phyloP scores from a whole-genome alignment of 1,140 invertebrate species.

The Hormaphis cornu region DNA sequence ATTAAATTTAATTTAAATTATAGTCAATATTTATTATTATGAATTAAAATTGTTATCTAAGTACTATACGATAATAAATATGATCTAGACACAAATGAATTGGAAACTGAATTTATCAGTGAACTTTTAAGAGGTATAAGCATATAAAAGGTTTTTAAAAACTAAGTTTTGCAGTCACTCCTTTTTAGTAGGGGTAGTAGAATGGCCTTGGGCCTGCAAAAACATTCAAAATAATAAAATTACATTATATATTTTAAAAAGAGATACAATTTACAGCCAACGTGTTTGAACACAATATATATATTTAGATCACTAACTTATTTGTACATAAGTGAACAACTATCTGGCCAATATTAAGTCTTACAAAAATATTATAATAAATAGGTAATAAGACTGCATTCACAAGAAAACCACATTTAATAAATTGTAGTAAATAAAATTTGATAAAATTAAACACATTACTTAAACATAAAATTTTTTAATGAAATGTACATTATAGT shows the following conservation, averaged over 20 bases:
- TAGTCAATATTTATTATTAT: too few relatives aligned
- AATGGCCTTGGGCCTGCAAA: conserved; percentile 27
- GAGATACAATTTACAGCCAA: neutral
- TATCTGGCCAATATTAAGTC: neutral
- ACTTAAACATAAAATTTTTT: neutral
- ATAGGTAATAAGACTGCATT: neutral
- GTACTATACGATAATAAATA: too few relatives aligned
- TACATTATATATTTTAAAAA: conserved; percentile 2
- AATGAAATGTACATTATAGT: neutral
- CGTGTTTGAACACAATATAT: neutral
- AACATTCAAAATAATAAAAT: conserved; percentile 16
- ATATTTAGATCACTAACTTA: neutral
- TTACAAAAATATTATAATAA: too few relatives aligned
- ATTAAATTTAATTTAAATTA: too few relatives aligned
- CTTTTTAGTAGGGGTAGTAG: conserved; percentile 23
- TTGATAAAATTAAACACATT: neutral
- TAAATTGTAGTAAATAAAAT: too few relatives aligned
- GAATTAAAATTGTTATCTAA: too few relatives aligned
- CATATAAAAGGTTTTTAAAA: too few relatives aligned
- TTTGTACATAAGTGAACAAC: neutral
- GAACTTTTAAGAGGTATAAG: too few relatives aligned
- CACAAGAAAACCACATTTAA: too few relatives aligned
- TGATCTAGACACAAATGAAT: too few relatives aligned
- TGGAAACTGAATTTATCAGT: too few relatives aligned
- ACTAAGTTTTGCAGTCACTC: neutral